Evolutionary conservation across 1,140 invertebrate species (phyloP), one percentile per base, ranked within the genome.

Genomic region (Globodera ellingtonae): DNA sequence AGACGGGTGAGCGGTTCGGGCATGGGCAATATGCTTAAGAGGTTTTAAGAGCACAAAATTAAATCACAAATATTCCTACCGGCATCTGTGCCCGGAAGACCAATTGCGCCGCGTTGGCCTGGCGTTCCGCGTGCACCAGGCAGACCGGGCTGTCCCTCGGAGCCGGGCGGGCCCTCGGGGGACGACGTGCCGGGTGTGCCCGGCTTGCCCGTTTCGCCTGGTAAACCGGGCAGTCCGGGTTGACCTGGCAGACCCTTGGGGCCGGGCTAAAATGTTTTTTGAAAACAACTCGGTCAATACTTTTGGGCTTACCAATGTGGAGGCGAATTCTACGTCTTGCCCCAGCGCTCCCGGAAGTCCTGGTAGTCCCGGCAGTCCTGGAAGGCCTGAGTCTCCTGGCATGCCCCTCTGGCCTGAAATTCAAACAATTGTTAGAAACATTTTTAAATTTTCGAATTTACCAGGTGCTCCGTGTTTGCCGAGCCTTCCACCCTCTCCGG

Each of bases 1-100:
- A 77, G 6, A 67, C 75, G 21, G 75, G 62, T n/a, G 82, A 82
- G 24, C 81, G 81, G 47, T 66, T 80, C 13, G 81, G 81, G n/a
- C 81, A 83, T 24, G 83, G 82, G 35, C 82, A 82, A 66, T 82
- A 82, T n/a, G 78, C 75, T 77, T 10, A 62, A 66, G 66, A 35
- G 9, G 50, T 18, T 18, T 50, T 47, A 46, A 47, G 47, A 67
- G 6, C 46, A 10, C 21, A 18, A 3, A 62, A 59, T 66, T 46
- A n/a, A 21, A 47, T 67, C 44, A 21, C 21, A 8, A 21, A 67
- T 62, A 10, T 18, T 18, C n/a, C 56, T 13, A 81, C 75, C 81
- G 70, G 81, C 81, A 70, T 82, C 81, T 13, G 52, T 59, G 24
- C 81, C 81, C 35, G 81, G 81, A 18, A 82, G 66, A 35, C 82